Percentiles rank a stretch among this genome's conserved stretches.
Conservation (phyloP, 2,888 invertebrate species). For the Drosophila kambysellisi region DNA sequence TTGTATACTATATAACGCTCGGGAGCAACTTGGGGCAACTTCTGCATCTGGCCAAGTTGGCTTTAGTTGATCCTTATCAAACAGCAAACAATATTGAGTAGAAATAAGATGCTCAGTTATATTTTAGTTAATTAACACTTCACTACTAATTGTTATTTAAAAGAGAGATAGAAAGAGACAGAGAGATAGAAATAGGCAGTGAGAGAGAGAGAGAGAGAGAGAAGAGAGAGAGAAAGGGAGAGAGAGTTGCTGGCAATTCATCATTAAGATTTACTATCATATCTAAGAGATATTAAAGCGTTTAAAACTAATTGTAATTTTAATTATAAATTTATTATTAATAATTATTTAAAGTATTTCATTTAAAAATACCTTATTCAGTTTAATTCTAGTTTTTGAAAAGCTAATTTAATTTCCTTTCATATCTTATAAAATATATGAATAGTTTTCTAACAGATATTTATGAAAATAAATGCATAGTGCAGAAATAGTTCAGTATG, state of each 20-base stretch:
- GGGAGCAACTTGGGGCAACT: background rate
- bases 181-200: too few relatives aligned
- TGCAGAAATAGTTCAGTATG: slow-evolving; percentile 15
- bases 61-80: background rate
- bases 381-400: background rate
- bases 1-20: background rate
- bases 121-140: background rate
- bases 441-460: background rate
- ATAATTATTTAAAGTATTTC: too few relatives aligned
- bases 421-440: background rate
- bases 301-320: background rate
- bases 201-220: fast-evolving
- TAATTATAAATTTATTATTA: background rate
- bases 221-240: too few relatives aligned
- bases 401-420: background rate
- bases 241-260: too few relatives aligned
- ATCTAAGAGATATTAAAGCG: background rate
- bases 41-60: background rate
- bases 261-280: too few relatives aligned
- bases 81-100: background rate
- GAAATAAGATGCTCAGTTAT: background rate
- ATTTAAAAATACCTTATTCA: background rate
- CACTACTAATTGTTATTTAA: background rate
- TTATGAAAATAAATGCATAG: background rate
- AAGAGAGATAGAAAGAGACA: fast-evolving